Percentiles rank a stretch among this genome's conserved stretches.
phyloP scores from a whole-genome alignment of 2,888 invertebrate species.

The Thymelicus lineola region DNA sequence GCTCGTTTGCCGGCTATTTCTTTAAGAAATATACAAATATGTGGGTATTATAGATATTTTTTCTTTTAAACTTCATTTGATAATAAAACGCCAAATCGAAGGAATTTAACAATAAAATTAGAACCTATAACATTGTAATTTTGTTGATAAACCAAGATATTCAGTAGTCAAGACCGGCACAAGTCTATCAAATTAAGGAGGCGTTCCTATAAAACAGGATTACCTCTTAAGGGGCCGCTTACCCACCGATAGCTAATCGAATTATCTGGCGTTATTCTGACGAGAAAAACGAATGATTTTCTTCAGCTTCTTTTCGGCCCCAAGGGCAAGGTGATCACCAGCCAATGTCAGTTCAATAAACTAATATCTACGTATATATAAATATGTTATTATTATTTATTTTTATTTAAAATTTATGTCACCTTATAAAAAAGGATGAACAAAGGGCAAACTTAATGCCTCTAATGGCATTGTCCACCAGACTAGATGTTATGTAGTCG shows the following conservation, averaged over 20 bases:
- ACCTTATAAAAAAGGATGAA: no score
- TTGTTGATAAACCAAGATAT: slow-evolving; percentile 47
- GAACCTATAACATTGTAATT: slow-evolving; percentile 9
- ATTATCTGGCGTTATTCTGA: slow-evolving; percentile 76
- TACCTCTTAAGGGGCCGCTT: slow-evolving; percentile 72
- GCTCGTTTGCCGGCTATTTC: no score
- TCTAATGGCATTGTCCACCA: no score
- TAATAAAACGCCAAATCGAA: background rate
- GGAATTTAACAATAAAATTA: background rate
- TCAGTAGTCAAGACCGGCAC: slow-evolving; percentile 37
- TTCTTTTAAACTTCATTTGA: no score
- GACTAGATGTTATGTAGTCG: no score
- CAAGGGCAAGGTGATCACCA: slow-evolving; percentile 65
- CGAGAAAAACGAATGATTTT: slow-evolving; percentile 80
- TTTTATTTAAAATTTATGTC: no score
- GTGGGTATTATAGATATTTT: no score
- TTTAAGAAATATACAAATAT: no score
- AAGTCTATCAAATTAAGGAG: slow-evolving; percentile 65
- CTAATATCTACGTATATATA: no score
- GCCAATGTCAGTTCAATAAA: slow-evolving; percentile 51
- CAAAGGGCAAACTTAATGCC: no score
- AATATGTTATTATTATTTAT: no score
- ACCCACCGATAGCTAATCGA: slow-evolving; percentile 79
- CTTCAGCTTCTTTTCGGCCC: slow-evolving; percentile 64
- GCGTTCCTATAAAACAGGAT: slow-evolving; percentile 69